phyloP scores from a whole-genome alignment of 1,140 invertebrate genomes.

The Scaptodrosophila lebanonensis region DNA sequence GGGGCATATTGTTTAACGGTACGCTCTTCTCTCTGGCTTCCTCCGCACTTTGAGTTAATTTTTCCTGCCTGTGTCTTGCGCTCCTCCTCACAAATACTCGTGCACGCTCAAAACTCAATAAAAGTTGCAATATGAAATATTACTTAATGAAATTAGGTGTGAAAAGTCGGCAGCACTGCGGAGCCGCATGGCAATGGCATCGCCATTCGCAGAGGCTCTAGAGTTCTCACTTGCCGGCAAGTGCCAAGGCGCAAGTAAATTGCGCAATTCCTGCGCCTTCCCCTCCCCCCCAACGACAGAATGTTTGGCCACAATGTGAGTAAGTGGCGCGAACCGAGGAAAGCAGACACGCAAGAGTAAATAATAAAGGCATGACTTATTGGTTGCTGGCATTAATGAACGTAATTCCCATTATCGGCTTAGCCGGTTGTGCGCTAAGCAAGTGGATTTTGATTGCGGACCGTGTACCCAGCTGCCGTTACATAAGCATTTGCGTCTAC shows the following conservation, averaged over 20 bases:
- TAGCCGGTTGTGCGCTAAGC: conserved; percentile 21
- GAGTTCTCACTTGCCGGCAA: too few relatives aligned
- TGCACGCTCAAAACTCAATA: conserved; percentile 65
- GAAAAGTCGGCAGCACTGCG: conserved; percentile 40
- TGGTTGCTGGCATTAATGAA: conserved; percentile 11
- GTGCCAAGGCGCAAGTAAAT: conserved; percentile 17
- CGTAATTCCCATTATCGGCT: conserved; percentile 55
- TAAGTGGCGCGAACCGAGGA: not conserved
- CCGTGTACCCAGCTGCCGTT: conserved; percentile 1
- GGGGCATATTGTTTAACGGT: not conserved
- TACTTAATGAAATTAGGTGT: conserved; percentile 73
- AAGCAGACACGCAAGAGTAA: conserved; percentile 30
- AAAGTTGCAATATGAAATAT: conserved; percentile 67
- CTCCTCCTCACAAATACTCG: conserved; percentile 27
- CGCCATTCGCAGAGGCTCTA: conserved; percentile 12
- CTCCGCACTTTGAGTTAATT: not conserved
- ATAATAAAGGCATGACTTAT: conserved; percentile 62
- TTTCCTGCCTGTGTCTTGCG: not conserved
- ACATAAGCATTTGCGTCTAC: too few relatives aligned
- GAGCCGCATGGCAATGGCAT: not conserved
- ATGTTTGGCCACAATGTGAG: too few relatives aligned
- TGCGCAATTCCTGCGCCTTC: too few relatives aligned
- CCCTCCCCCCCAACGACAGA: too few relatives aligned
- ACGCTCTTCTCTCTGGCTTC: not conserved
- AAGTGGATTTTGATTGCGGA: conserved; percentile 53